Conservation (phyloP, 2,888 invertebrate species). For the Halictus quadricinctus region DNA sequence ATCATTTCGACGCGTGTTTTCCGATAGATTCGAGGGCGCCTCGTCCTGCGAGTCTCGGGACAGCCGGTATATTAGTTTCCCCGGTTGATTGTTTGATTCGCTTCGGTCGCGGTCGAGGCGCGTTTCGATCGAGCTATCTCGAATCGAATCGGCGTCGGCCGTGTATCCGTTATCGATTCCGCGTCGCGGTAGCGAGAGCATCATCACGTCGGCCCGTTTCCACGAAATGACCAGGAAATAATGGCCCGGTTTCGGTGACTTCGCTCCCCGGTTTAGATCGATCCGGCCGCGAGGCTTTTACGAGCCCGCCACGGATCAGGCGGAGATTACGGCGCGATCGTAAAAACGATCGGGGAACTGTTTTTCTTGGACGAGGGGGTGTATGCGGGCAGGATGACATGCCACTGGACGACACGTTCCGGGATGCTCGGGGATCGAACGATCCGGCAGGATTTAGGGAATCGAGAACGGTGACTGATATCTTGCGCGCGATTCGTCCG, state of each 20-base stretch:
- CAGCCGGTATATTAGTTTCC: not conserved
- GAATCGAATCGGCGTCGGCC: constrained; percentile 50
- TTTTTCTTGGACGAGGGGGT: not conserved
- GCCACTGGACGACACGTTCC: not conserved
- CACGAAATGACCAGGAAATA: constrained; percentile 60
- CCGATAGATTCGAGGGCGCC: not conserved
- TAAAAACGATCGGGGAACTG: constrained; percentile 30
- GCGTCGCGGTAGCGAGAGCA: constrained; percentile 20
- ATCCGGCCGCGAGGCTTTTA: constrained; percentile 20
- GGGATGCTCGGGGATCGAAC: not conserved
- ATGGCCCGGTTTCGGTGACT: constrained; percentile 54
- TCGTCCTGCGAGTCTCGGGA: not conserved
- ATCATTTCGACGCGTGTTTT: not conserved
- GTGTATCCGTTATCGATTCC: constrained; percentile 52
- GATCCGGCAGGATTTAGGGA: not conserved
- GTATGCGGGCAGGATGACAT: not conserved
- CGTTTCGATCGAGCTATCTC: constrained; percentile 47
- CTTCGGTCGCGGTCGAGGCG: not conserved
- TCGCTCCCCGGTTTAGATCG: constrained; percentile 33
- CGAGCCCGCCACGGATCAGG: constrained; percentile 16
- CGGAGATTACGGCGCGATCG: constrained; percentile 32
- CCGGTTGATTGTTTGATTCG: not conserved
- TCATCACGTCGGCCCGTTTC: constrained; percentile 29
- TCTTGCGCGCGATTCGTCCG: constrained; percentile 1
- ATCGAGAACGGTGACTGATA: not conserved